These are phyloP conservation scores for Heteromormyrus szaboi DNA, from an alignment of 2,797 vertebrate species.

Conservation along the genomic window DNA sequence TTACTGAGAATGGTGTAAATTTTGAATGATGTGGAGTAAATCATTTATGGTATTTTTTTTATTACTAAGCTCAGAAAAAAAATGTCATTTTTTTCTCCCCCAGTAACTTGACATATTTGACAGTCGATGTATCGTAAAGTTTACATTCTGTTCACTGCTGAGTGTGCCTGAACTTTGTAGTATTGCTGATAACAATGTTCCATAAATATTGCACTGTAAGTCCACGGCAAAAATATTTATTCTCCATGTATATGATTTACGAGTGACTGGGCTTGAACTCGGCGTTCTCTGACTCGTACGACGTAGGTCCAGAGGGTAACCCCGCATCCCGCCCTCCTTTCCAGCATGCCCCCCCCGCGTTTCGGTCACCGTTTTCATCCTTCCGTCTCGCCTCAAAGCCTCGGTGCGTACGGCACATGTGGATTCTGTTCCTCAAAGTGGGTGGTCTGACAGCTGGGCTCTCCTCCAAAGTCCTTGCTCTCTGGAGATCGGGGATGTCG, in stretches of 20 bases:
- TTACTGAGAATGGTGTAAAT: not conserved
- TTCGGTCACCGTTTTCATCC: constrained; percentile 43
- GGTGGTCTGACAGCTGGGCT: constrained; percentile 67
- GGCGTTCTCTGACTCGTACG: not conserved
- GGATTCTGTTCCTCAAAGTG: constrained; percentile 63
- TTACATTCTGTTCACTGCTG: not conserved
- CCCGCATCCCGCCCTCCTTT: constrained; percentile 26
- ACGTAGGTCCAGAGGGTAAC: not conserved
- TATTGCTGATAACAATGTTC: not conserved
- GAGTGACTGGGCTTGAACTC: not conserved
- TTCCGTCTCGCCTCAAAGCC: constrained; percentile 41
- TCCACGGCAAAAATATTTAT: constrained; percentile 12
- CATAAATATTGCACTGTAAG: not conserved
- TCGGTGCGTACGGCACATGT: constrained; percentile 57
- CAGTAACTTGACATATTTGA: not conserved
- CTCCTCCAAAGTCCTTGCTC: constrained; percentile 35
- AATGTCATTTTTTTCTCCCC: not conserved
- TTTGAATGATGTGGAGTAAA: not conserved
- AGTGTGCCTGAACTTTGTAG: not conserved
- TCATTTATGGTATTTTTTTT: not conserved
- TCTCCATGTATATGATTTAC: not conserved
- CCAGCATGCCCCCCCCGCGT: not conserved
- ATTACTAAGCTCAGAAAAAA: not conserved
- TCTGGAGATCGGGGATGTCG: constrained; percentile 1
- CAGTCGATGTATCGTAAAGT: not conserved